These are phyloP conservation scores for Arge pagana DNA, from an alignment of 2,888 invertebrate genomes.

Conservation along the genomic window DNA sequence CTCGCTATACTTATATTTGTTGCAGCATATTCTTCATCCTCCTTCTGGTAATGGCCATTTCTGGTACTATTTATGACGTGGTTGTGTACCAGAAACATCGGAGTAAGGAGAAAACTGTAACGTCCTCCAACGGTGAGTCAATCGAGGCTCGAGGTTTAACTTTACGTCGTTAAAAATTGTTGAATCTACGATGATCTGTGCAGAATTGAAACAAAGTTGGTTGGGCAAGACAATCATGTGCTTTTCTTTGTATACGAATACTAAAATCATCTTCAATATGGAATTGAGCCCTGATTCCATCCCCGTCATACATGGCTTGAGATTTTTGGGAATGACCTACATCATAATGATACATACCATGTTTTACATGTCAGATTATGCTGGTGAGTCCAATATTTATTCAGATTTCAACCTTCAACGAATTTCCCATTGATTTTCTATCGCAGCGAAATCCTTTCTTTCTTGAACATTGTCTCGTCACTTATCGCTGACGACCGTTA, in stretches of 20 bases:
- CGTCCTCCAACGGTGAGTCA: no score
- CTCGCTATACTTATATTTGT: no score
- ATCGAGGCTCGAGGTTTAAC: no score
- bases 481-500: no score
- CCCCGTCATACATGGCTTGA: conserved; percentile 59
- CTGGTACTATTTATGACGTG: conserved; percentile 53
- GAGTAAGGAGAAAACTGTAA: conserved; percentile 8
- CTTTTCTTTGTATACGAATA: conserved; percentile 62
- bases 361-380: conserved; percentile 54
- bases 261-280: conserved; percentile 55
- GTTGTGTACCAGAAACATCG: conserved; percentile 39
- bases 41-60: conserved; percentile 41
- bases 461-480: no score
- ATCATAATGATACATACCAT: conserved; percentile 62
- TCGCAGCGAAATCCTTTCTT: background rate
- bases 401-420: no score
- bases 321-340: conserved; percentile 64
- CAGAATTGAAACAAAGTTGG: conserved; percentile 24
- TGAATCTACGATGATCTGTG: conserved; percentile 10
- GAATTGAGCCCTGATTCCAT: conserved; percentile 50
- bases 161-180: no score
- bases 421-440: background rate
- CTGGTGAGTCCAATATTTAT: conserved; percentile 48
- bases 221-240: conserved; percentile 51
- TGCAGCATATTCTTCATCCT: conserved; percentile 40